Base-by-base conservation (phyloP, 2,113 vertebrate species). In the Gobius niger region DNA sequence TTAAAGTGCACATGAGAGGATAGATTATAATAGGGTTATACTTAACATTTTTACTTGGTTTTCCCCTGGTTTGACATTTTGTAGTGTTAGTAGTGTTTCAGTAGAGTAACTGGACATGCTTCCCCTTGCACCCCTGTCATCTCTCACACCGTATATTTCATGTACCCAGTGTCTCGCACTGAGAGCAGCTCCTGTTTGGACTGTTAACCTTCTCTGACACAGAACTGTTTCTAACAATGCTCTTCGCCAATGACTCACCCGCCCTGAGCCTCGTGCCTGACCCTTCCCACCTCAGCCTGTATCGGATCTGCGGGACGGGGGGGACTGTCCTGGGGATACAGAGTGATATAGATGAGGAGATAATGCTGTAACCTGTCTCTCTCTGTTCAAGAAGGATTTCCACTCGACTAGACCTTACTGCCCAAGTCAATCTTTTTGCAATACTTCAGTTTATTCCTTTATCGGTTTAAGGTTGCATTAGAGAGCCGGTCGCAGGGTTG, bases 231-330 rank as follows among this genome's bases (percentile, higher is more conserved):
- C 34, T 42, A 42, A 60, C 34, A 3, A 42, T 40, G 14, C 34
- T 59, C 56, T 60, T 60, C 34, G 9, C 40, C 57, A 60, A 42
- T 60, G 57, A 60, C 34, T 60, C 57, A 60, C 42, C 57, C 24
- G n/a, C 52, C 52, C 52, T n/a, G 52, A 56, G 19, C 53, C 18
- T 15, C 34, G 6, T 8, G 57, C 40, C 34, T 60, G 57, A 60
- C 57, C 52, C 52, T 54, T 16, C 52, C 52, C 54, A 34, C 24
- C 40, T 14, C 34, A 60, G 57, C 34, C 57, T 9, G 16, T 24
- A 53, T 53, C 18, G 11, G 9, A 41, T 59, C 56, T 8, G 18
- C 8, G 19, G 53, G 16, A 11, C 9, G 9, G 18, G 7, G 7
- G 56, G 24, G 56, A 13, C 14, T 9, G 56, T 14, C 34, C 3